Evolutionary conservation across 2,888 invertebrate species (phyloP).

Genomic region (Andrena camellia): DNA sequence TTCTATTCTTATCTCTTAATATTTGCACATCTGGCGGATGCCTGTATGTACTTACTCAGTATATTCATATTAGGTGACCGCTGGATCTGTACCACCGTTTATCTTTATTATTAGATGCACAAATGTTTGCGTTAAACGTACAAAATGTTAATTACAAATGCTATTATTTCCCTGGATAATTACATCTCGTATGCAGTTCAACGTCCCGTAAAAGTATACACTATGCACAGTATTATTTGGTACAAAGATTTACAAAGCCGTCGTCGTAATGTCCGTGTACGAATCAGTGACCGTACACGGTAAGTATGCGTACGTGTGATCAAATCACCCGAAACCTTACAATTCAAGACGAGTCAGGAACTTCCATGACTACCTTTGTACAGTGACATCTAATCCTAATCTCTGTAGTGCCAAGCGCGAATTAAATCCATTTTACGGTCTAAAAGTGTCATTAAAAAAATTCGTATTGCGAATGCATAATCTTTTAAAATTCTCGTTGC

Average conservation of each 20-base stretch:
- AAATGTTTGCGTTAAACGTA: constrained; percentile 14
- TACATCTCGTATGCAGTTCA: constrained; percentile 40
- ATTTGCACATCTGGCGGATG: too few relatives aligned
- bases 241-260: constrained; percentile 22
- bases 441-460: not conserved
- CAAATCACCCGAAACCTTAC: too few relatives aligned
- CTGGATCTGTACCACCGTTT: not conserved
- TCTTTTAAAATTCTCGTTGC: too few relatives aligned
- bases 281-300: not conserved
- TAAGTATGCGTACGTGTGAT: not conserved
- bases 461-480: too few relatives aligned
- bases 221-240: constrained; percentile 32
- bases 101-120: constrained; percentile 13
- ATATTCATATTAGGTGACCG: too few relatives aligned
- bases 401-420: too few relatives aligned
- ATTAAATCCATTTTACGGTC: not conserved
- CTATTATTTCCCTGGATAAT: constrained; percentile 44
- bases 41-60: too few relatives aligned
- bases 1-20: too few relatives aligned
- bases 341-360: too few relatives aligned
- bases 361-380: not conserved
- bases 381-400: not conserved
- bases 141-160: constrained; percentile 42
- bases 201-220: constrained; percentile 38
- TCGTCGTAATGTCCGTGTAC: not conserved